Evolutionary conservation across 2,113 vertebrate genomes (phyloP).

Genomic region (Toxotes chatareus): DNA sequence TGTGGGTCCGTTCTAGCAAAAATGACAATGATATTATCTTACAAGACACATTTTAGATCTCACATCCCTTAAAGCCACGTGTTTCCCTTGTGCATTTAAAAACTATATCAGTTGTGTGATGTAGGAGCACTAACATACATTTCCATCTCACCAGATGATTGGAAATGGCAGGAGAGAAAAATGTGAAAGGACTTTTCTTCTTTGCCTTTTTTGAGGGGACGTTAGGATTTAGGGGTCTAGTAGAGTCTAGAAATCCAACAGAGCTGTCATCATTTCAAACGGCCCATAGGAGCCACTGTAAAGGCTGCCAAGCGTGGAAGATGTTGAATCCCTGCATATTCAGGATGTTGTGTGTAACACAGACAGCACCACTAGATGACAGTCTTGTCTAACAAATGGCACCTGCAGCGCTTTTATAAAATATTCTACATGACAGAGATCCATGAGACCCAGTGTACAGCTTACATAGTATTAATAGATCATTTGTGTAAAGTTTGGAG

Average conservation of each 20-base stretch:
- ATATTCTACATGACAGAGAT: neutral
- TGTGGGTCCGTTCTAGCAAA: neutral
- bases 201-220: neutral
- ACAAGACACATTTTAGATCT: too few relatives aligned
- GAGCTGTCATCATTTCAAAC: neutral
- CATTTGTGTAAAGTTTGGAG: neutral
- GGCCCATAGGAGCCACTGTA: neutral
- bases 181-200: neutral
- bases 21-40: neutral
- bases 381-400: conserved; percentile 59
- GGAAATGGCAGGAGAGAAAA: too few relatives aligned
- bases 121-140: neutral
- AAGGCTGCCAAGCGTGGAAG: neutral
- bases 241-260: neutral
- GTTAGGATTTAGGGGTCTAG: neutral
- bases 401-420: neutral
- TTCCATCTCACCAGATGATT: neutral
- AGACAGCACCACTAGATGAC: conserved; percentile 70
- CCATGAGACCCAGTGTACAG: neutral
- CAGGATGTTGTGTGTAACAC: conserved; percentile 4
- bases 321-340: neutral
- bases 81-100: too few relatives aligned
- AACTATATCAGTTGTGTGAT: too few relatives aligned
- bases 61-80: too few relatives aligned
- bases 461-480: neutral